Conservation (phyloP, 2,797 vertebrate genomes). For the Sphenopsis melanotis region DNA sequence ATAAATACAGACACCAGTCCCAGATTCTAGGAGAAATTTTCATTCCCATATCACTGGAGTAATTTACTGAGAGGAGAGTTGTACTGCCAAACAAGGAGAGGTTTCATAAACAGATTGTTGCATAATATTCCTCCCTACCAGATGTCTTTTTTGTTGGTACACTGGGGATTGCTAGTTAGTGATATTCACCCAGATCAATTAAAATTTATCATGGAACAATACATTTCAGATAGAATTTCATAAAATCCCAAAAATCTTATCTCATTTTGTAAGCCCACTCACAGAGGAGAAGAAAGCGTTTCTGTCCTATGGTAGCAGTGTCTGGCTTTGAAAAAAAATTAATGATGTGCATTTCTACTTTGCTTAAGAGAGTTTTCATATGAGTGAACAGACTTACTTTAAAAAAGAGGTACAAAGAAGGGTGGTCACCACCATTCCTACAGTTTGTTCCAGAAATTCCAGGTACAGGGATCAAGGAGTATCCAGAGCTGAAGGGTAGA, state of each 20-base stretch:
- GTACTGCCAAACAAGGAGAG: background rate
- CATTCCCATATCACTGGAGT: background rate
- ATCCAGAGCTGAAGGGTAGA: background rate
- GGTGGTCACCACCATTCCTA: rapidly evolving
- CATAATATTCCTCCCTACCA: background rate
- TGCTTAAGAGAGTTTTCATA: background rate
- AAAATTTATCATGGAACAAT: background rate
- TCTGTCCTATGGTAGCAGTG: background rate
- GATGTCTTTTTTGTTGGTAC: background rate
- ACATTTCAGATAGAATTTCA: background rate
- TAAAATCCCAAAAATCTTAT: background rate
- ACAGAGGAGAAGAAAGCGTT: background rate
- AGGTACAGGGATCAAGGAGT: background rate
- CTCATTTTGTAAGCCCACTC: background rate
- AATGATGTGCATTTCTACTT: background rate
- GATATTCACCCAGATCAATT: background rate
- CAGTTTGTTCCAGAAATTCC: background rate
- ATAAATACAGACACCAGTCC: background rate
- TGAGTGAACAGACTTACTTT: background rate
- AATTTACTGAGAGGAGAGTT: background rate
- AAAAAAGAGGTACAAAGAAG: background rate
- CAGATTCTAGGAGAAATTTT: background rate
- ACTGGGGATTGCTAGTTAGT: background rate
- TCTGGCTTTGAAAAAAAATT: background rate
- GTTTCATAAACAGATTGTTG: background rate